Conservation (phyloP, 2,797 vertebrate species). For the Pipistrellus nathusii region DNA sequence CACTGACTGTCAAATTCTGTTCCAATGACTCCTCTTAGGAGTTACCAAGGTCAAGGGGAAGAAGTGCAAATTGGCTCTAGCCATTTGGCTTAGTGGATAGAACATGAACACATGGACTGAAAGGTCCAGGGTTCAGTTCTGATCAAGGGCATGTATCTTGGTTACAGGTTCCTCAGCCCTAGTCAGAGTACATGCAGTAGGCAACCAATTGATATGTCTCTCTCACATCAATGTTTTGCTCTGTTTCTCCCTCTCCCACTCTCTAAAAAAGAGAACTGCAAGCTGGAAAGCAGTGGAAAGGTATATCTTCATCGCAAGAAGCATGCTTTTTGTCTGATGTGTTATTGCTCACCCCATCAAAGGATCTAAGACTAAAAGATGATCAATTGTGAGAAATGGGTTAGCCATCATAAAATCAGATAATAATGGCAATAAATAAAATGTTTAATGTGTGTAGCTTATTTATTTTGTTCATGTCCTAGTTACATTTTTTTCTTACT, state of each 20-base stretch:
- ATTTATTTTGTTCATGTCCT: not conserved
- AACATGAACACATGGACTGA: too few species aligned
- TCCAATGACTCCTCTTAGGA: not conserved
- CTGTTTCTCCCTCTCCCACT: not conserved
- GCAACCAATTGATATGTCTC: not conserved
- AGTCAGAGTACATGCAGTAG: not conserved
- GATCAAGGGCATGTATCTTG: too few species aligned
- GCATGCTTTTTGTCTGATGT: not conserved
- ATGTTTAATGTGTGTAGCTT: not conserved
- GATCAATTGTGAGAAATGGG: not conserved
- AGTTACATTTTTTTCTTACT: not conserved
- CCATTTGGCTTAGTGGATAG: too few species aligned
- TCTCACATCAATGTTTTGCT: not conserved
- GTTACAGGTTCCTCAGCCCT: too few species aligned
- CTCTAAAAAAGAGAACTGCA: not conserved
- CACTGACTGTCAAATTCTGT: not conserved
- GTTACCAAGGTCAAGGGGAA: not conserved
- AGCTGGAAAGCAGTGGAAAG: not conserved
- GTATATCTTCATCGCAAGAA: not conserved
- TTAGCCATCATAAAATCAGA: not conserved
- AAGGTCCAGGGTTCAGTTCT: too few species aligned
- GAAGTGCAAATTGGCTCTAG: not conserved
- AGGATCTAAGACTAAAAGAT: not conserved
- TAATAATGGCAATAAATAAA: not conserved
- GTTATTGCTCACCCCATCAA: not conserved